These are phyloP conservation scores for Mycteria americana DNA, from an alignment of 2,797 vertebrate species.

Conservation along the genomic window DNA sequence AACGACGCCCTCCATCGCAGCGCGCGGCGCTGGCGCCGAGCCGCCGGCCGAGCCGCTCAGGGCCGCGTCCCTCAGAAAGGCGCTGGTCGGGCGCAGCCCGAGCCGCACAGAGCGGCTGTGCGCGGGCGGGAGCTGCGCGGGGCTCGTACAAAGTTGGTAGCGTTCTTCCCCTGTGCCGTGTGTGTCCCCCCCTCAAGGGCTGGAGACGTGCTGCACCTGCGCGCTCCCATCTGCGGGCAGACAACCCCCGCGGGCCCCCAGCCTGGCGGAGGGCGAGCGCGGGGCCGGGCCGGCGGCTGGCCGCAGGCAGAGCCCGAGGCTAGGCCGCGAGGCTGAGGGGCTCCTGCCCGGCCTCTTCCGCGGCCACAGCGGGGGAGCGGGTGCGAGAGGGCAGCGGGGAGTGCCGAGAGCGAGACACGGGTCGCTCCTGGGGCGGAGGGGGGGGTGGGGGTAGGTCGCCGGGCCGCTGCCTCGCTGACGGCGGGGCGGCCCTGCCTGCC, in stretches of 20 bases:
- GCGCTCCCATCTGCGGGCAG: neutral
- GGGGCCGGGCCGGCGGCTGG: neutral
- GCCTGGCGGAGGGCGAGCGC: neutral
- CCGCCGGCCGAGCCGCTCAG: neutral
- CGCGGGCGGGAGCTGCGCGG: neutral
- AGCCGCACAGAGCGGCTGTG: too few species aligned
- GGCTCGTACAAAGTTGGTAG: neutral
- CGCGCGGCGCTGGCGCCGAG: neutral
- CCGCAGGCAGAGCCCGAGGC: neutral
- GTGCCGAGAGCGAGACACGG: neutral
- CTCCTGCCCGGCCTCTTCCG: neutral
- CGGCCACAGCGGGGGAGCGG: neutral
- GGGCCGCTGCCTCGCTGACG: neutral
- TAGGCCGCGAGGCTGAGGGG: neutral
- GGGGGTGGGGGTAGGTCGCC: neutral
- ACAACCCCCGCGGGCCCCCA: rapidly evolving
- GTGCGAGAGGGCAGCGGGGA: neutral
- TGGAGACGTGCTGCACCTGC: neutral
- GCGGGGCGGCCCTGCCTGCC: neutral
- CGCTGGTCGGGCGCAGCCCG: neutral
- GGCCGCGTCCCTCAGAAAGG: neutral
- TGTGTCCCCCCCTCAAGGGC: too few species aligned
- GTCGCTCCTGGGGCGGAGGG: neutral
- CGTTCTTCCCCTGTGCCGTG: too few species aligned
- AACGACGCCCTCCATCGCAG: neutral